Percentiles rank a stretch among this genome's conserved stretches.
phyloP scores from a whole-genome alignment of 2,797 vertebrate genomes.

The Margarornis squamiger region DNA sequence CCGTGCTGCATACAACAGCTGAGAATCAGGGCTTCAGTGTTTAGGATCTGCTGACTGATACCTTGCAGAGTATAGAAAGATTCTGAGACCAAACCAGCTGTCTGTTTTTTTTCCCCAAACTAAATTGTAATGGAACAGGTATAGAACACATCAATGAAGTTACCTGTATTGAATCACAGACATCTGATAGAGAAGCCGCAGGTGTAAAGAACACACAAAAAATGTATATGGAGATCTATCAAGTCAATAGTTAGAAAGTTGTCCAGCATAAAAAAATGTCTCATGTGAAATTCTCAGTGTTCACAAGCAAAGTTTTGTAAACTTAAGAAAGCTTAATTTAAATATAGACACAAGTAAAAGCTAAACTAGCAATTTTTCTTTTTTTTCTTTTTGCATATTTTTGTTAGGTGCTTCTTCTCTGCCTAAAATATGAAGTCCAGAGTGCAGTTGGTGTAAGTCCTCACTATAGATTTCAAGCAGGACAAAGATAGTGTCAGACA shows the following conservation, averaged over 20 bases:
- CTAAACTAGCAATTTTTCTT: conserved; percentile 40
- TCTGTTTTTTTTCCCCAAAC: neutral
- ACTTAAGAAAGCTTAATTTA: conserved; percentile 69
- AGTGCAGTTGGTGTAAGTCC: conserved; percentile 61
- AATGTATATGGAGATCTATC: neutral
- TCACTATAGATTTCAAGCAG: conserved; percentile 51
- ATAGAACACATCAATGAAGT: neutral
- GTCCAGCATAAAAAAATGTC: conserved; percentile 66
- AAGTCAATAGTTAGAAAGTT: conserved; percentile 54
- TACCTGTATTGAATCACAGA: conserved; percentile 19
- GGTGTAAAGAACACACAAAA: neutral
- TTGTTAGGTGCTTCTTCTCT: conserved; percentile 72
- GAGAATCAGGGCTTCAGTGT: neutral
- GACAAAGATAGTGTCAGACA: conserved; percentile 47
- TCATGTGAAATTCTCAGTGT: conserved; percentile 53
- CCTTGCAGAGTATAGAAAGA: neutral
- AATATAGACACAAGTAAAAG: conserved; percentile 65
- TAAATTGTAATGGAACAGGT: neutral
- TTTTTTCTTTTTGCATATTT: conserved; percentile 65
- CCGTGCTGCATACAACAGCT: neutral
- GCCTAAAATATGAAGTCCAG: conserved; percentile 67
- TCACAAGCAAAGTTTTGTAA: conserved; percentile 66
- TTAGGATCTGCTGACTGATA: conserved; percentile 12
- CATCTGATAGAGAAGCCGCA: neutral
- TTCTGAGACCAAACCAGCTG: neutral